Evolutionary conservation across 2,888 invertebrate genomes (phyloP).

Genomic region (Neuroscelio doddi): DNA sequence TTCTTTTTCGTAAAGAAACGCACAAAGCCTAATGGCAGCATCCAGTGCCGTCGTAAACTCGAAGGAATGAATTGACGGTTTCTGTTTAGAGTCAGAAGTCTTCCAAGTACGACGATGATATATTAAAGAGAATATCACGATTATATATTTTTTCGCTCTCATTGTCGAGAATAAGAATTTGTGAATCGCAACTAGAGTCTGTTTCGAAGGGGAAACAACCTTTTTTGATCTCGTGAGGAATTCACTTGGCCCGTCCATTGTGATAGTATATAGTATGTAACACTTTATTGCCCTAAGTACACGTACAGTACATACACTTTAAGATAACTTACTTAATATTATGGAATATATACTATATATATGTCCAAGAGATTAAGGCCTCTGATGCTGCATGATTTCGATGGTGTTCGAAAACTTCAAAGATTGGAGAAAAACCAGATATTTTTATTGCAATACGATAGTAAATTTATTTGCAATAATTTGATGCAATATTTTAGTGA

Average conservation of each 20-base stretch:
- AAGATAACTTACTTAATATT: conserved; percentile 43
- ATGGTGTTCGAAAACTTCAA: conserved; percentile 22
- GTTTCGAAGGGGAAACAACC: conserved; percentile 35
- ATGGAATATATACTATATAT: conserved; percentile 43
- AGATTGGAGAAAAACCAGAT: conserved; percentile 11
- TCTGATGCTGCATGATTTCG: conserved; percentile 47
- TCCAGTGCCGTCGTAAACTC: conserved; percentile 22
- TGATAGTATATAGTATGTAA: conserved; percentile 64
- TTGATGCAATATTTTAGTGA: conserved; percentile 34
- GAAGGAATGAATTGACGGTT: conserved; percentile 29
- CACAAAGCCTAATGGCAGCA: conserved; percentile 43
- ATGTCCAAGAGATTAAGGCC: conserved; percentile 48
- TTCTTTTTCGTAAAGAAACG: conserved; percentile 39
- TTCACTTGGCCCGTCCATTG: conserved; percentile 59
- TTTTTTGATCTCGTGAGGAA: conserved; percentile 50
- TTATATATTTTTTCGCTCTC: conserved; percentile 37
- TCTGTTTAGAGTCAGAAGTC: conserved; percentile 44
- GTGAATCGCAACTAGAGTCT: conserved; percentile 35
- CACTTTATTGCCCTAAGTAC: conserved; percentile 60
- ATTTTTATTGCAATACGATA: conserved; percentile 29
- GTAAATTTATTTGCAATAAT: conserved; percentile 30
- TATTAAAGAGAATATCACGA: conserved; percentile 24
- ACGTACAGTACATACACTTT: conserved; percentile 44
- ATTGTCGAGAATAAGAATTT: conserved; percentile 38
- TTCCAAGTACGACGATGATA: conserved; percentile 44